Percentiles rank a stretch among this genome's conserved stretches.
Evolutionary conservation across 2,888 invertebrate species (phyloP).

Genomic region (Salpingus planirostris): DNA sequence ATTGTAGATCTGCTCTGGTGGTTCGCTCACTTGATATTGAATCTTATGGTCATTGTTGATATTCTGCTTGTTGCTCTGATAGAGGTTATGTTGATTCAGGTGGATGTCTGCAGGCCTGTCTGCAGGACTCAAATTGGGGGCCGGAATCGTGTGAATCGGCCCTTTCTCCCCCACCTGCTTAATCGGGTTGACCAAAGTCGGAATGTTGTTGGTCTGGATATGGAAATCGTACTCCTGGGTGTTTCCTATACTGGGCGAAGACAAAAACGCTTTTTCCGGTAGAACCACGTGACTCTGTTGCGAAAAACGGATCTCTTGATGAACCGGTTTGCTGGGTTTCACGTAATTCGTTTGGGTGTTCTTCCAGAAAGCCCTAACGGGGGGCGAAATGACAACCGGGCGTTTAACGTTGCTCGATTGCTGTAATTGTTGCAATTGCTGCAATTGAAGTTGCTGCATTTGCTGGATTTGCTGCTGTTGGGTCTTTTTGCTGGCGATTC

Average conservation of each 20-base stretch:
- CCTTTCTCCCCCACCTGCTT: slow-evolving; percentile 48
- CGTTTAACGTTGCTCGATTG: slow-evolving; percentile 10
- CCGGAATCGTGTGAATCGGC: slow-evolving; percentile 79
- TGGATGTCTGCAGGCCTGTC: slow-evolving; percentile 52
- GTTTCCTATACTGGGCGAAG: slow-evolving; percentile 25
- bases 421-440: no score
- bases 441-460: slow-evolving; percentile 1
- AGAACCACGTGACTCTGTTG: slow-evolving; percentile 3
- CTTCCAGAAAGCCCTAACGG: slow-evolving; percentile 27
- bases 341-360: slow-evolving; percentile 19
- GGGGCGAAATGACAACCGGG: slow-evolving; percentile 14
- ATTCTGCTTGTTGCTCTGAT: background rate
- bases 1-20: slow-evolving; percentile 27
- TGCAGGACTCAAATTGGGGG: slow-evolving; percentile 66
- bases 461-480: no score
- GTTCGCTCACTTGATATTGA: slow-evolving; percentile 49
- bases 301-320: background rate
- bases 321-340: slow-evolving; percentile 12
- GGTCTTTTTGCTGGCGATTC: slow-evolving; percentile 8
- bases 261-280: slow-evolving; percentile 21
- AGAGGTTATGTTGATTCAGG: slow-evolving; percentile 8
- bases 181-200: slow-evolving; percentile 32
- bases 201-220: slow-evolving; percentile 35
- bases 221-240: slow-evolving; percentile 38
- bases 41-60: slow-evolving; percentile 9